Evolutionary conservation across 2,797 vertebrate species (phyloP).

Genomic region (Hippocampus kuda): DNA sequence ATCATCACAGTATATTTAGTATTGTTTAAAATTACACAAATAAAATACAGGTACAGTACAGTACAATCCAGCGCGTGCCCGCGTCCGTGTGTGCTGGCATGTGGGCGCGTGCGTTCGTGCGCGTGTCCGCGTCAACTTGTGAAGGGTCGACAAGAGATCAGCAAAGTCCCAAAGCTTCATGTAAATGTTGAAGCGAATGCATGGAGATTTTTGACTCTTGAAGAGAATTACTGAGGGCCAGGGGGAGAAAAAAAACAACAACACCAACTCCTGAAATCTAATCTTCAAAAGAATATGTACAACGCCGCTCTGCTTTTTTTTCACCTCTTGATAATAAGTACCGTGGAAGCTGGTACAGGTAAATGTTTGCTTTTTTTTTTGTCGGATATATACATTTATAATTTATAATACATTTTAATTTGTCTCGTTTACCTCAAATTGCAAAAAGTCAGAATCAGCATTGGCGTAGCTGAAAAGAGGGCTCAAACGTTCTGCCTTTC

Average conservation of each 20-base stretch:
- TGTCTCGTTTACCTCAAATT: background rate
- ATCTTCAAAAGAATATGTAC: slow-evolving; percentile 17
- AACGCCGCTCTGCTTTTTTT: slow-evolving; percentile 5
- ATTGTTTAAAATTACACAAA: background rate
- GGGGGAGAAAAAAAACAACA: too few relatives aligned
- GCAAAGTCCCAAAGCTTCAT: background rate
- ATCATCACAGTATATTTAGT: background rate
- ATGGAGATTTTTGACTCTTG: too few relatives aligned
- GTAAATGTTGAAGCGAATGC: background rate
- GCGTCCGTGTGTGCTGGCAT: too few relatives aligned
- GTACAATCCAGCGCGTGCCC: background rate
- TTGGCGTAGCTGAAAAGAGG: background rate
- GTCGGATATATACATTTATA: background rate
- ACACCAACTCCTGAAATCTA: background rate
- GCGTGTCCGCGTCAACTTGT: background rate
- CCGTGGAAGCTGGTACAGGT: rapidly evolving
- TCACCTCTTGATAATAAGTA: slow-evolving; percentile 20
- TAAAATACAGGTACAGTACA: background rate
- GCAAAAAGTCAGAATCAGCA: background rate
- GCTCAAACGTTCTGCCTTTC: background rate
- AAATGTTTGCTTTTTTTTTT: background rate
- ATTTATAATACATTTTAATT: rapidly evolving
- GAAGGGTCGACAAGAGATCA: background rate
- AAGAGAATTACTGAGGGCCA: too few relatives aligned
- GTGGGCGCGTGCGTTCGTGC: background rate